These are phyloP conservation scores for Donacobius atricapilla DNA, from an alignment of 2,113 vertebrate species.

Conservation along the genomic window DNA sequence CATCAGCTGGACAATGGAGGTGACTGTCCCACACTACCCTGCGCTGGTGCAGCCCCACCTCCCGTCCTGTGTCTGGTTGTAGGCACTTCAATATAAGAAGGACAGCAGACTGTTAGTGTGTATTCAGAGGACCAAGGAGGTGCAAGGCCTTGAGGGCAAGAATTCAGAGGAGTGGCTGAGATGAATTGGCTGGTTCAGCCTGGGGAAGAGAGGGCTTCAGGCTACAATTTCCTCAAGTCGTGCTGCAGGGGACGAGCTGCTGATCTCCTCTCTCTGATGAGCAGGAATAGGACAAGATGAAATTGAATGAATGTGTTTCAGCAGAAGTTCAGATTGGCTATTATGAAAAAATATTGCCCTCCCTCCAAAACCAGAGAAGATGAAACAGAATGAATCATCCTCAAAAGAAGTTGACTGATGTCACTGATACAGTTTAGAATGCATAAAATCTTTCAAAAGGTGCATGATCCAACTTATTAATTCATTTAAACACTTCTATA, in stretches of 20 bases:
- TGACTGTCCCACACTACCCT: not conserved
- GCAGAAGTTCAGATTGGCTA: not conserved
- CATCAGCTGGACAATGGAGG: not conserved
- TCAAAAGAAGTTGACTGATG: not conserved
- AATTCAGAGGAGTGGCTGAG: not conserved
- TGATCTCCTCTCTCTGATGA: not conserved
- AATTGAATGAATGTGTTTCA: not conserved
- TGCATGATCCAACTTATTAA: not conserved
- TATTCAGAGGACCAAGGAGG: not conserved
- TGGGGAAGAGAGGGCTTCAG: not conserved
- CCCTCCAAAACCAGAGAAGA: not conserved
- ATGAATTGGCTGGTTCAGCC: not conserved
- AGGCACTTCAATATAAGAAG: rapidly evolving
- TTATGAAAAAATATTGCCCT: not conserved
- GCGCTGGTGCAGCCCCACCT: not conserved
- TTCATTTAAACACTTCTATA: not conserved
- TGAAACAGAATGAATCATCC: not conserved
- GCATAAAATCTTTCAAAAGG: not conserved
- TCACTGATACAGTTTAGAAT: not conserved
- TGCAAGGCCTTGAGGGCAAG: not conserved
- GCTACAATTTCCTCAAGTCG: not conserved
- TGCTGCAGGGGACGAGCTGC: rapidly evolving
- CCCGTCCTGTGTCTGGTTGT: not conserved
- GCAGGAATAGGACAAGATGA: not conserved
- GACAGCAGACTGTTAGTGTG: not conserved